Conservation (phyloP, 2,888 invertebrate species). For the Tryphoninae sp. region DNA sequence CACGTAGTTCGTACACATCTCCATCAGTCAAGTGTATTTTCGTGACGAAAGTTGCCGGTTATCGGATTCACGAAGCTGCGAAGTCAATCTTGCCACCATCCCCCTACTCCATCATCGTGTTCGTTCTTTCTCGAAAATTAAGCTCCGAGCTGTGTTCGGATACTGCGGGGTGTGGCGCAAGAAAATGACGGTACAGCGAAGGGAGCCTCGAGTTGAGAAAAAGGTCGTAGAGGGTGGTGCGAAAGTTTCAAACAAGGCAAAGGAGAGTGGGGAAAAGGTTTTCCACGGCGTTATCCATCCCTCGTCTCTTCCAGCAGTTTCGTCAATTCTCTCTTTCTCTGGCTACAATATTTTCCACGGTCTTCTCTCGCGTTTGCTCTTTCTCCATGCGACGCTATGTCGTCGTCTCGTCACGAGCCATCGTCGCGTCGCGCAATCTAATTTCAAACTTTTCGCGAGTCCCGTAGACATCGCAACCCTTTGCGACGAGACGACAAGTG, state of each 20-base stretch:
- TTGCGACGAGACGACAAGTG: constrained; percentile 42
- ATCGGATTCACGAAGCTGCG: constrained; percentile 59
- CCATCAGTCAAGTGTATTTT: constrained; percentile 44
- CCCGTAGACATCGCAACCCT: constrained; percentile 54
- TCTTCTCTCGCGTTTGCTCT: constrained; percentile 11
- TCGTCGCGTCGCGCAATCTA: constrained; percentile 69
- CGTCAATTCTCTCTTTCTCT: constrained; percentile 23
- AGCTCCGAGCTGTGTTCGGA: constrained; percentile 19
- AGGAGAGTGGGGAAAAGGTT: constrained; percentile 52
- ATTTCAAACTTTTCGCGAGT: constrained; percentile 73
- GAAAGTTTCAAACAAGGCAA: constrained; percentile 71
- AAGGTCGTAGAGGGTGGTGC: constrained; percentile 57
- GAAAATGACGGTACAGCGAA: constrained; percentile 46
- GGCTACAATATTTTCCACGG: constrained; percentile 36
- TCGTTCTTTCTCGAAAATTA: constrained; percentile 6
- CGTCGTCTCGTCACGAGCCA: constrained; percentile 62
- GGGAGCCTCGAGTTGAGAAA: constrained; percentile 41
- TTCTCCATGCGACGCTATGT: constrained; percentile 2
- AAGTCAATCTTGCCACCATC: constrained; percentile 52
- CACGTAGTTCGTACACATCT: constrained; percentile 32
- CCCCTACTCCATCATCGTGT: constrained; percentile 27
- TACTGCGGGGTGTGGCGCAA: constrained; percentile 5
- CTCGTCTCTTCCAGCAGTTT: constrained; percentile 47
- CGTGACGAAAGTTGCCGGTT: constrained; percentile 54
- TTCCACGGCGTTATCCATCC: constrained; percentile 30